These are phyloP conservation scores for Cotesia congregata DNA, from an alignment of 2,888 invertebrate species.

Conservation along the genomic window DNA sequence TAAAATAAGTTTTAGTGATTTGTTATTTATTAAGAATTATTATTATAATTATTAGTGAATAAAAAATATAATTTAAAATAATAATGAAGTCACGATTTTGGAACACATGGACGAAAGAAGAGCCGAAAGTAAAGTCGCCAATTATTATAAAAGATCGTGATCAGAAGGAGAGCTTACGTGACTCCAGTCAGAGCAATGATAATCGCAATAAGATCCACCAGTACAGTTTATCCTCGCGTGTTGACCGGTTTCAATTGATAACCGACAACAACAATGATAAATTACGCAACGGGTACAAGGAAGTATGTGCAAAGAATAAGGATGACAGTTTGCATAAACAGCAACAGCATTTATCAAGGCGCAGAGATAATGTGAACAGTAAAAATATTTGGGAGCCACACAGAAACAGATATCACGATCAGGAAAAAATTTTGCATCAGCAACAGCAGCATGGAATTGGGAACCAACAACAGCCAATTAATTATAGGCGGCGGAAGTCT, in stretches of 20 bases:
- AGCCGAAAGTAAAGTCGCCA: constrained; percentile 47
- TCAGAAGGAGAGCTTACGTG: neutral
- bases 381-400: neutral
- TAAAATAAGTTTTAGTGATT: constrained; percentile 3
- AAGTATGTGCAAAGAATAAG: constrained; percentile 33
- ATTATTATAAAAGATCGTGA: constrained; percentile 32
- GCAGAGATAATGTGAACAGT: neutral
- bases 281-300: constrained; percentile 31
- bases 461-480: neutral
- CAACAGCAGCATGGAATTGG: neutral
- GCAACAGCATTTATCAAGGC: constrained; percentile 30
- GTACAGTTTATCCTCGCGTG: neutral
- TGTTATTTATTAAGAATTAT: neutral
- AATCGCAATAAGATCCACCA: constrained; percentile 3
- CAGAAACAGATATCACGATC: constrained; percentile 6
- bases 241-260: neutral
- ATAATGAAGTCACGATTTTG: constrained; percentile 62
- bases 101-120: constrained; percentile 54
- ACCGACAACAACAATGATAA: constrained; percentile 41
- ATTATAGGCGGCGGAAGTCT: constrained; percentile 5
- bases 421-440: neutral
- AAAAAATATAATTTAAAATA: constrained; percentile 35
- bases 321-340: constrained; percentile 34
- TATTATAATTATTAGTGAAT: neutral
- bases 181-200: neutral